A percentile compares a stretch with the other conserved stretches of the same genome.
Evolutionary conservation across 2,888 invertebrate species (phyloP).

Genomic region (Tipula helvola): DNA sequence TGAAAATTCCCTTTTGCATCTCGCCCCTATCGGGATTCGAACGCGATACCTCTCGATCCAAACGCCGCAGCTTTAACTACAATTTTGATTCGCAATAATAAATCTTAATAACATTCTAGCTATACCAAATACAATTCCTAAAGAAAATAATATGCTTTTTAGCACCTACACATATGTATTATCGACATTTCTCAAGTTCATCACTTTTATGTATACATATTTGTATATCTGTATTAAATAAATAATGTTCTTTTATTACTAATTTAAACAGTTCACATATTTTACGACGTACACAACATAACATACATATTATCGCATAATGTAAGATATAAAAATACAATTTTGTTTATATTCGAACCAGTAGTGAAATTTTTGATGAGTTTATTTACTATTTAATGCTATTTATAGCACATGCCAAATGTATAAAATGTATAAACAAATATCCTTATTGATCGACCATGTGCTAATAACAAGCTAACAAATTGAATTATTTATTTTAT

Average conservation of each 20-base stretch:
- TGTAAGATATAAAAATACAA: not conserved
- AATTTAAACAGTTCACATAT: not conserved
- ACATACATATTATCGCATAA: not conserved
- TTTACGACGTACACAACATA: not conserved
- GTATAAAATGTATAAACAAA: not conserved
- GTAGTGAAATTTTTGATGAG: not conserved
- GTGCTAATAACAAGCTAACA: too few relatives aligned
- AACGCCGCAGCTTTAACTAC: too few relatives aligned
- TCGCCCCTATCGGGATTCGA: too few relatives aligned
- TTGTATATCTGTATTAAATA: not conserved
- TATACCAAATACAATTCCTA: not conserved
- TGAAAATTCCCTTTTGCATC: too few relatives aligned
- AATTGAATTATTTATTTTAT: too few relatives aligned
- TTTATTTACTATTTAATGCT: not conserved
- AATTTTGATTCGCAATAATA: not conserved
- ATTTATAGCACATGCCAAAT: not conserved
- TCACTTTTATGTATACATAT: not conserved
- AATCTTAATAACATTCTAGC: not conserved
- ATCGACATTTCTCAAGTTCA: not conserved
- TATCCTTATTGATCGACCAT: not conserved
- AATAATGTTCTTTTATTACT: not conserved
- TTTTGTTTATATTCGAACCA: too few relatives aligned
- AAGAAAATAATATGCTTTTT: not conserved
- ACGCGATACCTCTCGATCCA: too few relatives aligned
- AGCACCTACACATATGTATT: not conserved